A percentile compares a stretch with the other conserved stretches of the same genome.
These are phyloP conservation scores for Protula sp. DNA, from an alignment of 2,888 invertebrate species.

Conservation along the genomic window DNA sequence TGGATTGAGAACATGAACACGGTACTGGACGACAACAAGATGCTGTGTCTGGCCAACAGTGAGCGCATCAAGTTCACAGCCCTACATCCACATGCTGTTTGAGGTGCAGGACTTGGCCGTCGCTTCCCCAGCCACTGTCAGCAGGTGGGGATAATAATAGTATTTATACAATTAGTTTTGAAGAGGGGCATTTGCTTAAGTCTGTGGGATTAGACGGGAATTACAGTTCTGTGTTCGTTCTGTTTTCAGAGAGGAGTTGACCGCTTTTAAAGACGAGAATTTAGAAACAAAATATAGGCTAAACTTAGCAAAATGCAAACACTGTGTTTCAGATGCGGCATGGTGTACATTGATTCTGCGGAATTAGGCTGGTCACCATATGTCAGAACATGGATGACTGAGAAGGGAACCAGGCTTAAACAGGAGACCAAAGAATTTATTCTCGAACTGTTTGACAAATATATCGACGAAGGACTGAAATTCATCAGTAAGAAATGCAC, in stretches of 20 bases:
- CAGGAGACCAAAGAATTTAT: slow-evolving; percentile 62
- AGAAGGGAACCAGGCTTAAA: slow-evolving; percentile 50
- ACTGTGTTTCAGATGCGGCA: slow-evolving; percentile 65
- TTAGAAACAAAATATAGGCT: too few relatives aligned
- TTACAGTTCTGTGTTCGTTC: too few relatives aligned
- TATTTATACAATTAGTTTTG: too few relatives aligned
- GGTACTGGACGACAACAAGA: slow-evolving; percentile 87
- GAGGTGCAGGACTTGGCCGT: slow-evolving; percentile 72
- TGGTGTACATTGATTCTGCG: slow-evolving; percentile 84
- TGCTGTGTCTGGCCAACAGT: slow-evolving; percentile 85
- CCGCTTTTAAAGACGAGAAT: too few relatives aligned
- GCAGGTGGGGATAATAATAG: slow-evolving; percentile 55
- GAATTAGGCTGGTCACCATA: slow-evolving; percentile 77
- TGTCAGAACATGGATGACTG: slow-evolving; percentile 71
- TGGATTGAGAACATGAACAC: slow-evolving; percentile 95
- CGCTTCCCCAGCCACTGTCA: slow-evolving; percentile 86
- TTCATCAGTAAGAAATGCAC: slow-evolving; percentile 67
- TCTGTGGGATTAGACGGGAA: too few relatives aligned
- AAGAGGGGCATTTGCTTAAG: too few relatives aligned
- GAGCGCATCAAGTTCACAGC: slow-evolving; percentile 83
- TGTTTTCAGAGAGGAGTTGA: too few relatives aligned
- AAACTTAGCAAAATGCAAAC: too few relatives aligned
- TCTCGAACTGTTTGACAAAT: slow-evolving; percentile 63
- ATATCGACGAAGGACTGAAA: slow-evolving; percentile 65
- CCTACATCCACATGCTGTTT: slow-evolving; percentile 84